These are phyloP conservation scores for Digitonthophagus gazella DNA, from an alignment of 2,888 invertebrate species.

Conservation along the genomic window DNA sequence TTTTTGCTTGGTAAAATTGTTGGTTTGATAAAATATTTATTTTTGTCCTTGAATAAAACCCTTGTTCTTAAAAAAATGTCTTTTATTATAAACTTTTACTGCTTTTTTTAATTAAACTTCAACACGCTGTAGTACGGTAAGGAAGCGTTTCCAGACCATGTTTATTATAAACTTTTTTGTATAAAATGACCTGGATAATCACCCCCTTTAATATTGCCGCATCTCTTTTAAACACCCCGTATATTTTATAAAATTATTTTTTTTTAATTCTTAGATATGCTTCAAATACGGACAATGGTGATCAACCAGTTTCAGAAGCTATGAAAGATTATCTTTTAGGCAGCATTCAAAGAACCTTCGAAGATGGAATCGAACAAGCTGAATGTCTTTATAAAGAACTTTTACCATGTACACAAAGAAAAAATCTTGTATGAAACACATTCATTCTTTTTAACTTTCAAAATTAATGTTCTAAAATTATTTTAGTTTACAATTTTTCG, in stretches of 20 bases:
- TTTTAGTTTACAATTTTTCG: constrained; percentile 88
- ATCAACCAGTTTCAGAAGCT: constrained; percentile 79
- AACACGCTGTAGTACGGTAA: too few species aligned
- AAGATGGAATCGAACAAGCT: constrained; percentile 82
- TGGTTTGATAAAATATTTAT: too few species aligned
- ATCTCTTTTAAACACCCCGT: too few species aligned
- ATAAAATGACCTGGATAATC: too few species aligned
- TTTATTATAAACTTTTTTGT: too few species aligned
- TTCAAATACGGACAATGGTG: constrained; percentile 72
- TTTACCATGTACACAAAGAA: constrained; percentile 87
- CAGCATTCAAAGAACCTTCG: constrained; percentile 92
- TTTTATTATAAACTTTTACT: too few species aligned
- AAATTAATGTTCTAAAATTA: constrained; percentile 21
- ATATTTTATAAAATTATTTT: neutral
- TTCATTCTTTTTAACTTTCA: neutral
- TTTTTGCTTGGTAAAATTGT: too few species aligned
- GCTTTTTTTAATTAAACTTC: too few species aligned
- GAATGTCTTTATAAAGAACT: constrained; percentile 91
- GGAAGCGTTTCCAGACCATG: too few species aligned
- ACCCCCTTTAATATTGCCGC: too few species aligned
- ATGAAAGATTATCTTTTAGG: constrained; percentile 89
- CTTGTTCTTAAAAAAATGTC: too few species aligned
- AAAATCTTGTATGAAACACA: constrained; percentile 75
- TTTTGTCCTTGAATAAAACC: too few species aligned
- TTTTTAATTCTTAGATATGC: constrained; percentile 62